phyloP scores from a whole-genome alignment of 2,797 vertebrate species.

The Pangasius djambal region DNA sequence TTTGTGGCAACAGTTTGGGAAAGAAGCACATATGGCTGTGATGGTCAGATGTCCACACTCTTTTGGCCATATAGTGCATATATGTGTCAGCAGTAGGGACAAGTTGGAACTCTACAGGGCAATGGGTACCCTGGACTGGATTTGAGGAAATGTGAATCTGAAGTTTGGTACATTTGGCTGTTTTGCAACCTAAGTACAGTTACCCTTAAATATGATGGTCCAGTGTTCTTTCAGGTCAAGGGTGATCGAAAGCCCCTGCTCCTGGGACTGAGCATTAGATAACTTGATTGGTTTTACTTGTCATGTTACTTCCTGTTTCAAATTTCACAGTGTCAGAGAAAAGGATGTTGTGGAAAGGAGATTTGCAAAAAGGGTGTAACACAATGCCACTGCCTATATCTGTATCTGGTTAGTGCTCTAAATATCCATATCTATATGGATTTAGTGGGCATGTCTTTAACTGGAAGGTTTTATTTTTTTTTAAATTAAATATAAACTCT shows the following conservation, averaged over 20 bases:
- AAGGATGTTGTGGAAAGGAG: neutral
- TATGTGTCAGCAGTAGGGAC: neutral
- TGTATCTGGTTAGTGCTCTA: neutral
- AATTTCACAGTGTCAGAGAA: neutral
- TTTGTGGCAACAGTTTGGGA: neutral
- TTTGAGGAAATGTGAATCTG: neutral
- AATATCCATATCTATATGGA: neutral
- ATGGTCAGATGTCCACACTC: neutral
- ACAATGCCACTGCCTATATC: neutral
- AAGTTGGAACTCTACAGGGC: neutral
- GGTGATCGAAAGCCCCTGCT: neutral
- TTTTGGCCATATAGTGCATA: neutral
- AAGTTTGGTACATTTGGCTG: neutral
- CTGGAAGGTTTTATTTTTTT: neutral
- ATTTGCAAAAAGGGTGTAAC: neutral
- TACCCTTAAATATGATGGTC: neutral
- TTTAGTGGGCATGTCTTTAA: neutral
- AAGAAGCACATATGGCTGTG: neutral
- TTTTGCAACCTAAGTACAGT: neutral
- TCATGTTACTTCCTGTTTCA: neutral
- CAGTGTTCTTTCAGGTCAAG: neutral
- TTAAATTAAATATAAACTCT: neutral
- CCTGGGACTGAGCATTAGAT: neutral
- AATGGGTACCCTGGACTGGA: neutral
- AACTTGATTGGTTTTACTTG: neutral